Evolutionary conservation across 2,888 invertebrate species (phyloP).

Genomic region (Craniophora ligustri): DNA sequence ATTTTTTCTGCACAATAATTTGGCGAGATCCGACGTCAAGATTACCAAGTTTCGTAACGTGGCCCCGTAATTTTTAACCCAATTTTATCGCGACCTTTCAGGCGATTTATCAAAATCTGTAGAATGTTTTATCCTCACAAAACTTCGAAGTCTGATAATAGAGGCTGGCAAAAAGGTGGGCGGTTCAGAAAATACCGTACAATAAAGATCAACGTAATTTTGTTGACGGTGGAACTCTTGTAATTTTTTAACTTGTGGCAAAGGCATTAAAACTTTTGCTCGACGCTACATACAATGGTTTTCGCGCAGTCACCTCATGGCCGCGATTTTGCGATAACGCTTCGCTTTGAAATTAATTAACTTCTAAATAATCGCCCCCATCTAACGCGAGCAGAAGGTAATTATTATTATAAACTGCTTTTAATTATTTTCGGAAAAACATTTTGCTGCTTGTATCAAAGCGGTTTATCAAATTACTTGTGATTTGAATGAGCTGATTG

Average conservation of each 20-base stretch:
- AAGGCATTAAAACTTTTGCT: conserved; percentile 62
- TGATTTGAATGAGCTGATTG: background rate
- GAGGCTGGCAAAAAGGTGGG: conserved; percentile 59
- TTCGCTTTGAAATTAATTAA: conserved; percentile 41
- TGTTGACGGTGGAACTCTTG: conserved; percentile 63
- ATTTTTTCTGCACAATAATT: conserved; percentile 21
- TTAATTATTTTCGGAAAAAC: conserved; percentile 11
- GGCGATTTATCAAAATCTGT: conserved; percentile 67
- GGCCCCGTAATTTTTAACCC: conserved; percentile 44
- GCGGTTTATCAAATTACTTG: background rate
- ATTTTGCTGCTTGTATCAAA: conserved; percentile 1
- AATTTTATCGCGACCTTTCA: conserved; percentile 47
- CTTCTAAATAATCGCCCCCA: conserved; percentile 28
- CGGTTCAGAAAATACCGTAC: conserved; percentile 56
- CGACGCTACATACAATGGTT: conserved; percentile 39
- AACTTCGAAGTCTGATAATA: conserved; percentile 68
- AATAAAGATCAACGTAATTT: conserved; percentile 71
- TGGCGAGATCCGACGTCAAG: conserved; percentile 19
- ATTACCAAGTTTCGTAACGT: conserved; percentile 32
- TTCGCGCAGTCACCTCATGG: conserved; percentile 43
- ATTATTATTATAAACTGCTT: conserved; percentile 30
- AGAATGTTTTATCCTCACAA: conserved; percentile 43
- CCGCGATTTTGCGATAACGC: conserved; percentile 30
- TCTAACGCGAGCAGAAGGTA: conserved; percentile 23
- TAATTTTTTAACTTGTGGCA: conserved; percentile 46